Evolutionary conservation across 2,888 invertebrate genomes (phyloP).

Genomic region (Corythucha ciliata): DNA sequence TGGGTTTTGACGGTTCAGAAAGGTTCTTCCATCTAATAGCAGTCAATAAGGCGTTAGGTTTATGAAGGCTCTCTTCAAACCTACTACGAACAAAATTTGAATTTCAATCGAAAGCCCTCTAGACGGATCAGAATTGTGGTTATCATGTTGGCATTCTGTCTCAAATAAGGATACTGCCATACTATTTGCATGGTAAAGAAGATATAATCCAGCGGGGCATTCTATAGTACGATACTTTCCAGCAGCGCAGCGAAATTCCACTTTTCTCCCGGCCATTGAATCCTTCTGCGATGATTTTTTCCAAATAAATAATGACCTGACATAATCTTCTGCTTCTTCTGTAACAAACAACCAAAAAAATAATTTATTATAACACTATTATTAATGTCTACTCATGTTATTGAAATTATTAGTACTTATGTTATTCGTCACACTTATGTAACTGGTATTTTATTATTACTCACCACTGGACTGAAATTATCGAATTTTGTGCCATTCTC

Average conservation of each 20-base stretch:
- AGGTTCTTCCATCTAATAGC: conserved; percentile 9
- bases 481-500: too few species aligned
- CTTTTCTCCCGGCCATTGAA: too few species aligned
- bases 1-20: conserved; percentile 18
- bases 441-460: too few species aligned
- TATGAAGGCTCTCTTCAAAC: neutral
- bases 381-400: too few species aligned
- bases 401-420: too few species aligned
- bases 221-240: conserved; percentile 18
- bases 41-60: conserved; percentile 8
- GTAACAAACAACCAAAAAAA: too few species aligned
- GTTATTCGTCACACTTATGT: too few species aligned
- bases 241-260: conserved; percentile 13
- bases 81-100: neutral
- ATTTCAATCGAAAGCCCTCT: neutral
- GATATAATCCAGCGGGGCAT: conserved; percentile 18
- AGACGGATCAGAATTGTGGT: conserved; percentile 7
- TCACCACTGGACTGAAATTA: too few species aligned
- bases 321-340: too few species aligned
- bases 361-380: too few species aligned
- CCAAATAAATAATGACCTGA: too few species aligned
- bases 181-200: conserved; percentile 9
- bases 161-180: conserved; percentile 13
- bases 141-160: conserved; percentile 12
- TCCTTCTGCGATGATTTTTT: too few species aligned